Conservation (phyloP, 2,888 invertebrate species). For the Trachelus stipa region DNA sequence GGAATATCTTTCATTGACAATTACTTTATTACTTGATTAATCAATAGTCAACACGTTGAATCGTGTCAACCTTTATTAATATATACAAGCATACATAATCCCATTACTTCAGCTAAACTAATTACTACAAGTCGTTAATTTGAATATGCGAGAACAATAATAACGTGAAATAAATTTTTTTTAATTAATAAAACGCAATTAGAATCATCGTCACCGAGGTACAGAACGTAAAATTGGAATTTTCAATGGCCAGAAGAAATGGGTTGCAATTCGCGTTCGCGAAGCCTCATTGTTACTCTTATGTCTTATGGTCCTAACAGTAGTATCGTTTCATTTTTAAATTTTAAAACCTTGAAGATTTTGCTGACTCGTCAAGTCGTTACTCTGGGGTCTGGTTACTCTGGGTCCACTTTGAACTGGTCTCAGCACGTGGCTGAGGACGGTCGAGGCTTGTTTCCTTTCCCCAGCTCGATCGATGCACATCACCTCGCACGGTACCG, state of each 20-base stretch:
- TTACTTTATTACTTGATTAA: conserved; percentile 4
- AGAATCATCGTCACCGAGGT: not conserved
- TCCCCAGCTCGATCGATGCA: conserved; percentile 34
- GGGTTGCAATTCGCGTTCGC: not conserved
- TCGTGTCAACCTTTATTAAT: not conserved
- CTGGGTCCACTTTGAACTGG: not conserved
- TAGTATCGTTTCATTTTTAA: not conserved
- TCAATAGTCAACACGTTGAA: not conserved
- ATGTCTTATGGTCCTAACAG: not conserved
- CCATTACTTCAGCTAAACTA: conserved; percentile 36
- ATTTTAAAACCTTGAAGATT: conserved; percentile 8
- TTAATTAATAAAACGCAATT: not conserved
- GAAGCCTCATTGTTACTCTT: not conserved
- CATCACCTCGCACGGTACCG: conserved; percentile 35
- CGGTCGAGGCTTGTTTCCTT: conserved; percentile 29
- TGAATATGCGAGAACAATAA: not conserved
- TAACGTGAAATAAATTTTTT: not conserved
- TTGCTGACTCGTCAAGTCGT: not conserved
- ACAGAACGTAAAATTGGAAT: not conserved
- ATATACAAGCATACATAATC: conserved; percentile 43
- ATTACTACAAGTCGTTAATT: not conserved
- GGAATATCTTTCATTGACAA: conserved; percentile 24
- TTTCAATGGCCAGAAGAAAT: not conserved
- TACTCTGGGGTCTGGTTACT: not conserved
- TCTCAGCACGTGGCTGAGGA: conserved; percentile 30